Base-by-base conservation (phyloP, 64 coral and sea anemone genomes). In the Montipora foliosa region DNA sequence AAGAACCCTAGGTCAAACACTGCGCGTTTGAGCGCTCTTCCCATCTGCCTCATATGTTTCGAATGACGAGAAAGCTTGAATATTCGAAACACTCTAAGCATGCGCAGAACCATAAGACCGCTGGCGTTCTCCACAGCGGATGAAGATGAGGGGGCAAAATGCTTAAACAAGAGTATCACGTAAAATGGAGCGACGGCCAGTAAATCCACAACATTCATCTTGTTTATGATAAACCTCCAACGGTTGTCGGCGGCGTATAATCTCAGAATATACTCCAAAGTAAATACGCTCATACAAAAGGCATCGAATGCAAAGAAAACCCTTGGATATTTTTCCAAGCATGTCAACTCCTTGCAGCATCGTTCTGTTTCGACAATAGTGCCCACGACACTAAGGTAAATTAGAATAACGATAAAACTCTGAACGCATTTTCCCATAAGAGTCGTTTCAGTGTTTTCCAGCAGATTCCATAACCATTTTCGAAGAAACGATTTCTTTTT, bases 171-270 rank as follows among this genome's bases (percentile, higher is more conserved):
- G 7, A 95, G 67, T 22, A 79, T 89, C 8, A 97, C 15, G 57
- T 97, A 97, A 50, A 94, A 97, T 16, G 95, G 95, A 12, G 91
- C 21, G 16, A 97, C 91, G 0, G 95, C 92, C 37, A 97, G 3
- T 29, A 97, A 79, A 76, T 97, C 95, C n/a, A 97, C 60, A 3
- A 94, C 44, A 48, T 97, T 97, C 76, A 94, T 75, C 10, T 89
- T 91, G 15, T 94, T 79, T 13, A 67, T 72, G 25, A 97, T 45
- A 17, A 94, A 94, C 75, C 66, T 75, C 2, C 47, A 57, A n/a
- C 87, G 75, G 5, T 84, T 64, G 44, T 92, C 90, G 47, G 88
- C 75, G 4, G 92, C 82, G 77, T 75, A 97, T 0, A 97, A 19
- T 77, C 92, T 75, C 4, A 90, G 29, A 13, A 94, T 20, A 53